Base-by-base conservation (phyloP, 2,113 vertebrate species). In the Trogon surrucura region DNA sequence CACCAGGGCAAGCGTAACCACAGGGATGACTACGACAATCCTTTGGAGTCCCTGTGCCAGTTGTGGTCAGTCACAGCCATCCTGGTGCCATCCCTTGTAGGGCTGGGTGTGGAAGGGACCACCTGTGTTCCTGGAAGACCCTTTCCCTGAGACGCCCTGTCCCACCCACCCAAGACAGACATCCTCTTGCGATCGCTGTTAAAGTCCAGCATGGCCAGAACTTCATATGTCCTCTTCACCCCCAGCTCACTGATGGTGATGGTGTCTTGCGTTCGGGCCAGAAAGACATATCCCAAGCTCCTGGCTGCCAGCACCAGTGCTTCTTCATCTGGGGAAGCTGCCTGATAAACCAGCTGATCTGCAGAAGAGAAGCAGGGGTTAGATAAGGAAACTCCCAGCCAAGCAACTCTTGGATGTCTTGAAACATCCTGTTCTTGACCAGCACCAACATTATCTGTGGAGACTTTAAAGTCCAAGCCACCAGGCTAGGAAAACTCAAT, bases 291-390 rank as follows among this genome's bases (percentile, higher is more conserved):
- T 36, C 99, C 99, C 27, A 99, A 51, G 86, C 97, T 99, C 89
- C 98, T 98, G 50, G 99, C 99, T 1, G 99, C 98, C 9, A 97
- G 85, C 38, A 99, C 99, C 75, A 99, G 97, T 0, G 99, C 98
- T 69, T 98, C 99, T 97, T 99, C 99, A 7, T 99, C 99, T 0
- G 99, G 99, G 53, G 99, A 99, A 0, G 99, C 98, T 3, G 99
- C 99, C 97, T 99, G 98, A 92, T 99, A 99, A 61, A 98, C 81
- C 32, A 98, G 98, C 82, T 97, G 94, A 84, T 97, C 99, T 99
- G 97, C 41, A 5, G 41, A 45, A 77, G 19, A 45, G 51, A 15
- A 58, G 32, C 0, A 8, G 9, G 8, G 20, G 7, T 47, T 19
- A 30, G 56, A 11, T 15, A 34, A 32, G 36, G 13, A 21, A 2